These are phyloP conservation scores for Scolopax mira DNA, from an alignment of 2,113 vertebrate genomes.

Conservation along the genomic window DNA sequence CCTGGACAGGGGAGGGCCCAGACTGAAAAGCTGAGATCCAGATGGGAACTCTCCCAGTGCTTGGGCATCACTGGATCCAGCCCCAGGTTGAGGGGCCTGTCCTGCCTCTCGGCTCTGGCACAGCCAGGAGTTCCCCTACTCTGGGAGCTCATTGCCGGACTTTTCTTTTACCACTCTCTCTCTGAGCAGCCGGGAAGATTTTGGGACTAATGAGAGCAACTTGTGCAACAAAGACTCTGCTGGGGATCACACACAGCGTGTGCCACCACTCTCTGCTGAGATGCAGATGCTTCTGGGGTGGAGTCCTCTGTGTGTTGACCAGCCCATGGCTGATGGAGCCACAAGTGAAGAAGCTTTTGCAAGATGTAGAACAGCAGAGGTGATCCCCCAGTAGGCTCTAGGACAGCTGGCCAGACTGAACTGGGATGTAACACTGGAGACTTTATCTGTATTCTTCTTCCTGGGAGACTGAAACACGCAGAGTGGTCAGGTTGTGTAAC, in stretches of 20 bases:
- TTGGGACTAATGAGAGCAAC: neutral
- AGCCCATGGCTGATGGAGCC: neutral
- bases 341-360: neutral
- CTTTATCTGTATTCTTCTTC: neutral
- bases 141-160: neutral
- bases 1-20: neutral
- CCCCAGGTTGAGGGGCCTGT: neutral
- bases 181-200: neutral
- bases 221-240: neutral
- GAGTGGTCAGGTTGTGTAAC: neutral
- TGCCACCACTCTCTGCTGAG: neutral
- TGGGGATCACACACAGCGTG: fast-evolving
- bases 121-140: neutral
- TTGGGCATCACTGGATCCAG: neutral
- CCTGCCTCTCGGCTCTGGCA: neutral
- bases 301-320: neutral
- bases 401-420: neutral
- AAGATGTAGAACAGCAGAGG: neutral
- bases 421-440: neutral
- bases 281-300: neutral
- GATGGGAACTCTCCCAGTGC: neutral
- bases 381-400: neutral
- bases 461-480: neutral
- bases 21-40: neutral
- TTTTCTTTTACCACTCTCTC: neutral